Evolutionary conservation across 2,113 vertebrate species (phyloP).

Genomic region (Paracanthobrama guichenoti): DNA sequence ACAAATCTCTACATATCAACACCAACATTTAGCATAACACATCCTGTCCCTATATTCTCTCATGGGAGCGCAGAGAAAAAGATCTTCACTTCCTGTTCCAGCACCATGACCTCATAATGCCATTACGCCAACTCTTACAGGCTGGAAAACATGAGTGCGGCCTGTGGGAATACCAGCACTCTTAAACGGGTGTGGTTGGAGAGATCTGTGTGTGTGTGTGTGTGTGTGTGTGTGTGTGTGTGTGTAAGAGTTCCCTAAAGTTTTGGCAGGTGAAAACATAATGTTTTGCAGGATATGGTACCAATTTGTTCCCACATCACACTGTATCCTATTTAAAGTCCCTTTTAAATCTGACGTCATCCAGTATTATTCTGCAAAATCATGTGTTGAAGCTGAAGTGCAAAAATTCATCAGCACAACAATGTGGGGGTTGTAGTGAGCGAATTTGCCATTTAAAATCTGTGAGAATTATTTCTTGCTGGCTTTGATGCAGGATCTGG

Average conservation of each 20-base stretch:
- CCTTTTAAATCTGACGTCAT: neutral
- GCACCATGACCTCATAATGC: constrained; percentile 48
- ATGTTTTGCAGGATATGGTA: neutral
- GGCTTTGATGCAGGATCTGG: too few species aligned
- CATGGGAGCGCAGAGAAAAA: constrained; percentile 54
- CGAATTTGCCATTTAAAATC: too few species aligned
- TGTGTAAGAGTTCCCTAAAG: neutral
- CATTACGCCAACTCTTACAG: constrained; percentile 51
- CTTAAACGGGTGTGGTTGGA: constrained; percentile 30
- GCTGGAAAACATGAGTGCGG: constrained; percentile 55
- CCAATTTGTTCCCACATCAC: neutral
- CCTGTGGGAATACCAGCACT: constrained; percentile 37
- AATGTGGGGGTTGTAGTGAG: too few species aligned
- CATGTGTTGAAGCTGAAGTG: neutral
- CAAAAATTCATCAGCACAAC: neutral
- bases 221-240: constrained; percentile 29
- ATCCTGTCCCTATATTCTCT: constrained; percentile 53
- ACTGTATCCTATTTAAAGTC: neutral
- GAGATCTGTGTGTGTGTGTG: neutral
- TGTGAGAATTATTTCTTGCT: too few species aligned
- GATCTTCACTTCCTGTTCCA: constrained; percentile 57
- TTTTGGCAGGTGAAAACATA: constrained; percentile 11
- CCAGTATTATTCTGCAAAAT: neutral
- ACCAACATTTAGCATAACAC: constrained; percentile 41
- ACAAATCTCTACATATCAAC: constrained; percentile 32